Conservation (phyloP, 1,140 invertebrate genomes). For the Drosophila fuyamai region DNA sequence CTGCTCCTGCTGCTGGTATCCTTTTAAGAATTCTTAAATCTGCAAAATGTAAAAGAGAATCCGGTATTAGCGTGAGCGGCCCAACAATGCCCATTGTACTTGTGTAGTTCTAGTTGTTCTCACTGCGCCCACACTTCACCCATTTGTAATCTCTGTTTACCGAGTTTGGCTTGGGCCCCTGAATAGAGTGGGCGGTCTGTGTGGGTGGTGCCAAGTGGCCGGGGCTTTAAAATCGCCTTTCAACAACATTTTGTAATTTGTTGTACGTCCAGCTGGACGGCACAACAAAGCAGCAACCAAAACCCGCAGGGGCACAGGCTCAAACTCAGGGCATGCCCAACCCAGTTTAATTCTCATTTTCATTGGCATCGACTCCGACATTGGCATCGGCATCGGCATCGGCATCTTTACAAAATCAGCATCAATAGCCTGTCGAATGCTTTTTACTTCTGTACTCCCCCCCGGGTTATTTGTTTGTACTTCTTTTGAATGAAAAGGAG, state of each 20-base stretch:
- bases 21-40: constrained; percentile 53
- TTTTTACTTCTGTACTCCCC: constrained; percentile 57
- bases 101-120: constrained; percentile 22
- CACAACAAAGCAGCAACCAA: constrained; percentile 58
- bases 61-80: constrained; percentile 57
- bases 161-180: constrained; percentile 41
- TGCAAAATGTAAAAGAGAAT: constrained; percentile 55
- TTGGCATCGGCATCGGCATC: constrained; percentile 40
- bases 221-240: constrained; percentile 75
- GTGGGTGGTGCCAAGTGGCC: constrained; percentile 35
- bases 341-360: constrained; percentile 10
- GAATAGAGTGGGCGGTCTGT: constrained; percentile 17
- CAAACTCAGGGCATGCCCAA: constrained; percentile 15
- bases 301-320: constrained; percentile 15
- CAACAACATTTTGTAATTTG: constrained; percentile 80
- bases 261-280: constrained; percentile 62
- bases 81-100: constrained; percentile 69
- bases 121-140: constrained; percentile 56
- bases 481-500: constrained; percentile 22
- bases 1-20: constrained; percentile 19
- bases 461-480: constrained; percentile 31
- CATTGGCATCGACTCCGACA: constrained; percentile 40
- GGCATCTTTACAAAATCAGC: constrained; percentile 79
- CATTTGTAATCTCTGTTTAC: constrained; percentile 79
- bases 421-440: constrained; percentile 79